Conservation (phyloP, 2,888 invertebrate genomes). For the Ectemnius continuus region DNA sequence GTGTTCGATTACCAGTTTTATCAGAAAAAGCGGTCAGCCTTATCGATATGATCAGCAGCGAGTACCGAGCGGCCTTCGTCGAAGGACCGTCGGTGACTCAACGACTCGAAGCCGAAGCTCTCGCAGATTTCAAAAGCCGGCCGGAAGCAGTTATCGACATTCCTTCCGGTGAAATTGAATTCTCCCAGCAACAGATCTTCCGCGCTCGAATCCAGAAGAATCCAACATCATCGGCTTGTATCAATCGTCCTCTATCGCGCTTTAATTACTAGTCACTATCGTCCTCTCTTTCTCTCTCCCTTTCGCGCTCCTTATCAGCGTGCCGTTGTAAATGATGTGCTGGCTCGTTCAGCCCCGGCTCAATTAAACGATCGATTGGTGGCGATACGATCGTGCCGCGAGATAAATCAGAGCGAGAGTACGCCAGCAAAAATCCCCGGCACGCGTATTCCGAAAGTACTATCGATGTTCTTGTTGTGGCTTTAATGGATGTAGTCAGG, state of each 20-base stretch:
- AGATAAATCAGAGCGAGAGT: background rate
- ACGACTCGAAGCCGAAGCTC: slow-evolving; percentile 17
- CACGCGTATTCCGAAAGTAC: slow-evolving; percentile 11
- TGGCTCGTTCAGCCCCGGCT: background rate
- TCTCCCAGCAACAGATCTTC: background rate
- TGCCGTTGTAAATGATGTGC: background rate
- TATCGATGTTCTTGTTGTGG: slow-evolving; percentile 25
- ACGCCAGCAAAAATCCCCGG: background rate
- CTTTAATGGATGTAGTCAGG: slow-evolving; percentile 12
- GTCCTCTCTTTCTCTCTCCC: background rate
- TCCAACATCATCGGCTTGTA: background rate
- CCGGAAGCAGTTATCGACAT: slow-evolving; percentile 32
- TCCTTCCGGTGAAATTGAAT: slow-evolving; percentile 39
- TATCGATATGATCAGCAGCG: slow-evolving; percentile 51
- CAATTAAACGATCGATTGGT: slow-evolving; percentile 1
- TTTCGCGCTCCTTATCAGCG: too few relatives aligned
- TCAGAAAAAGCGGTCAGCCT: slow-evolving; percentile 47
- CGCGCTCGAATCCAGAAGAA: background rate
- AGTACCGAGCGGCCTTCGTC: slow-evolving; percentile 48
- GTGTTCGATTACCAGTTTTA: slow-evolving; percentile 53
- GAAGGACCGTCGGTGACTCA: slow-evolving; percentile 22
- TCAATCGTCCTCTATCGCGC: slow-evolving; percentile 1
- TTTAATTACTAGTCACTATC: background rate
- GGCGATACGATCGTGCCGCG: background rate
- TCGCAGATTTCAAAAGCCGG: slow-evolving; percentile 20